A percentile compares a stretch with the other conserved stretches of the same genome.
Evolutionary conservation across 2,888 invertebrate genomes (phyloP).

Genomic region (Mermis nigrescens): DNA sequence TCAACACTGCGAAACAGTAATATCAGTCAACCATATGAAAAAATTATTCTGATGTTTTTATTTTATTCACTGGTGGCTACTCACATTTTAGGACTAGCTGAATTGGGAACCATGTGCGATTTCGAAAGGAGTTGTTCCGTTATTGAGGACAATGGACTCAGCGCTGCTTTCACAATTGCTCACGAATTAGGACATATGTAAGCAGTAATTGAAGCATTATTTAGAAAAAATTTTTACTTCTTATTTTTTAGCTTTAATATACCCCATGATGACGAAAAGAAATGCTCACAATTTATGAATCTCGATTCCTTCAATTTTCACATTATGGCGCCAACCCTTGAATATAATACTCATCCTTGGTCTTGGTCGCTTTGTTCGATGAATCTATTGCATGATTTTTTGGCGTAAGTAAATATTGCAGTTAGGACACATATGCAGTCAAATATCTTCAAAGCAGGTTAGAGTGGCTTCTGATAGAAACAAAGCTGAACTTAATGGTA

Average conservation of each 20-base stretch:
- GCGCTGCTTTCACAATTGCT: constrained; percentile 70
- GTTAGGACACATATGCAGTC: too few relatives aligned
- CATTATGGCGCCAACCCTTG: constrained; percentile 63
- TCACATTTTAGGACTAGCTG: constrained; percentile 47
- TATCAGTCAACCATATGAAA: too few relatives aligned
- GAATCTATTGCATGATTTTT: constrained; percentile 30
- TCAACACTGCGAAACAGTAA: too few relatives aligned
- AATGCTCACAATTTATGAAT: constrained; percentile 44
- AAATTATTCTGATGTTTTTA: too few relatives aligned
- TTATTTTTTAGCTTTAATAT: constrained; percentile 47
- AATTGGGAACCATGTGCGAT: constrained; percentile 62
- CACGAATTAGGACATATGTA: constrained; percentile 77
- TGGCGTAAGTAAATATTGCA: neutral
- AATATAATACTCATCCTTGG: constrained; percentile 63
- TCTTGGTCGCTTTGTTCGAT: constrained; percentile 61
- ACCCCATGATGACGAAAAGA: constrained; percentile 61
- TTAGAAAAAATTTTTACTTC: neutral
- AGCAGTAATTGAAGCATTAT: constrained; percentile 28
- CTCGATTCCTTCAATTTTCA: constrained; percentile 37
- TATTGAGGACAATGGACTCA: constrained; percentile 66
- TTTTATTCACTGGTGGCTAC: too few relatives aligned
- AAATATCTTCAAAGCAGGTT: too few relatives aligned
- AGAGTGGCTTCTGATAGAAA: too few relatives aligned
- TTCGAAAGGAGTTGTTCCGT: constrained; percentile 57
- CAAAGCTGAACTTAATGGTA: too few relatives aligned